A percentile compares a stretch with the other conserved stretches of the same genome.
These are phyloP conservation scores for Epinotia brunnichana DNA, from an alignment of 2,888 invertebrate species.

Conservation along the genomic window DNA sequence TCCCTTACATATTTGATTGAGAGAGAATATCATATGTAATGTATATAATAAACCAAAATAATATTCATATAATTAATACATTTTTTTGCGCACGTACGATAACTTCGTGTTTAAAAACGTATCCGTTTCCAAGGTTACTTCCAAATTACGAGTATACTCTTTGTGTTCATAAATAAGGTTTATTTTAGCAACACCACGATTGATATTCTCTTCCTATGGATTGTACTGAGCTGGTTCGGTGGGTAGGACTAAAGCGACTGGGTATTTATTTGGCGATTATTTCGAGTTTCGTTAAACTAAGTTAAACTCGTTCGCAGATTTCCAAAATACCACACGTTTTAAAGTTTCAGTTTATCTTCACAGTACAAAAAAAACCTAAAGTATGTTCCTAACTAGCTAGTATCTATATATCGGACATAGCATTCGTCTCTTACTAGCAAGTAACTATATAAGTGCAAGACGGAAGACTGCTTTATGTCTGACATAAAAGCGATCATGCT, in stretches of 20 bases:
- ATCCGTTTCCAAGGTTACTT: not conserved
- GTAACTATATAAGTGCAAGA: too few species aligned
- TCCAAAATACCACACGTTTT: not conserved
- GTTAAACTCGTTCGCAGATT: too few species aligned
- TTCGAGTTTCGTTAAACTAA: not conserved
- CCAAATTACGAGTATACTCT: not conserved
- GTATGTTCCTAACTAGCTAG: too few species aligned
- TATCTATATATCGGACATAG: too few species aligned
- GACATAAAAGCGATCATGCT: too few species aligned
- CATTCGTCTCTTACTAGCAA: not conserved
- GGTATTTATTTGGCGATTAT: not conserved
- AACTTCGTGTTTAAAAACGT: too few species aligned
- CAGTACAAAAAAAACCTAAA: too few species aligned
- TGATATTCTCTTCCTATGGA: not conserved
- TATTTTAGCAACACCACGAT: not conserved
- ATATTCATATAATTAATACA: too few species aligned
- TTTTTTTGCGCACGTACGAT: too few species aligned
- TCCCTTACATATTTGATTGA: not conserved
- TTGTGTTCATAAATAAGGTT: not conserved
- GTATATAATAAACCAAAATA: too few species aligned
- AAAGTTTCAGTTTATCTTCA: not conserved
- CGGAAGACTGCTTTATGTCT: too few species aligned
- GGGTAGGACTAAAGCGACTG: slow-evolving; percentile 30
- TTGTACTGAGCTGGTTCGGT: slow-evolving; percentile 27
- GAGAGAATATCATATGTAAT: not conserved